These are phyloP conservation scores for Eumeta japonica DNA, from an alignment of 1,140 invertebrate genomes.

Conservation along the genomic window DNA sequence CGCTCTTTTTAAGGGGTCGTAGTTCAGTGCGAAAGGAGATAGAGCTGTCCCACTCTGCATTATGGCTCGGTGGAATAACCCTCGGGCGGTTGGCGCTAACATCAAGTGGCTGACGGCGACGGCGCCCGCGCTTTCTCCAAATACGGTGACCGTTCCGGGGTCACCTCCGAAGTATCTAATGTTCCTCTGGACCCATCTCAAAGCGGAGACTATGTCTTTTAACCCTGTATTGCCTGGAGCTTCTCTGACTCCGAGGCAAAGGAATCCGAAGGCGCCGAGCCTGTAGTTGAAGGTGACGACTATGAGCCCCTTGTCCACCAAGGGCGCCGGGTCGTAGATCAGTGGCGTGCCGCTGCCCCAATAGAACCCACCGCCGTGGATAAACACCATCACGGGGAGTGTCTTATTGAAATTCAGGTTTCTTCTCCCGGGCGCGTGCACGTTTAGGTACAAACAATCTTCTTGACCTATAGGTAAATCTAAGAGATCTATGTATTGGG, in stretches of 20 bases:
- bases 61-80: slow-evolving; percentile 61
- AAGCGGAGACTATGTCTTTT: slow-evolving; percentile 58
- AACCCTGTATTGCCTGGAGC: slow-evolving; percentile 62
- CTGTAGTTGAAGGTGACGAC: slow-evolving; percentile 30
- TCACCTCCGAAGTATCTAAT: slow-evolving; percentile 64
- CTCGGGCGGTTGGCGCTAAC: slow-evolving; percentile 27
- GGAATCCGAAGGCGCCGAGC: slow-evolving; percentile 52
- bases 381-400: slow-evolving; percentile 56
- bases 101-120: slow-evolving; percentile 25
- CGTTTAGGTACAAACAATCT: slow-evolving; percentile 20
- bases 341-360: slow-evolving; percentile 39
- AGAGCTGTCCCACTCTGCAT: slow-evolving; percentile 59
- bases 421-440: slow-evolving; percentile 14
- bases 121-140: slow-evolving; percentile 50
- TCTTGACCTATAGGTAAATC: slow-evolving; percentile 14
- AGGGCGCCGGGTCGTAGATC: slow-evolving; percentile 43
- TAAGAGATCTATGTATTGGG: slow-evolving; percentile 11
- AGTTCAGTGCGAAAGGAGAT: slow-evolving; percentile 35
- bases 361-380: slow-evolving; percentile 53
- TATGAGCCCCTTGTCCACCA: slow-evolving; percentile 37
- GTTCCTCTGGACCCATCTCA: slow-evolving; percentile 64
- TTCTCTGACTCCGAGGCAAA: slow-evolving; percentile 51
- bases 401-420: slow-evolving; percentile 13
- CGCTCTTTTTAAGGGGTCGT: slow-evolving; percentile 18
- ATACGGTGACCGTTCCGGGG: slow-evolving; percentile 49